phyloP scores from a whole-genome alignment of 2,888 invertebrate genomes.

The Abrostola tripartita region DNA sequence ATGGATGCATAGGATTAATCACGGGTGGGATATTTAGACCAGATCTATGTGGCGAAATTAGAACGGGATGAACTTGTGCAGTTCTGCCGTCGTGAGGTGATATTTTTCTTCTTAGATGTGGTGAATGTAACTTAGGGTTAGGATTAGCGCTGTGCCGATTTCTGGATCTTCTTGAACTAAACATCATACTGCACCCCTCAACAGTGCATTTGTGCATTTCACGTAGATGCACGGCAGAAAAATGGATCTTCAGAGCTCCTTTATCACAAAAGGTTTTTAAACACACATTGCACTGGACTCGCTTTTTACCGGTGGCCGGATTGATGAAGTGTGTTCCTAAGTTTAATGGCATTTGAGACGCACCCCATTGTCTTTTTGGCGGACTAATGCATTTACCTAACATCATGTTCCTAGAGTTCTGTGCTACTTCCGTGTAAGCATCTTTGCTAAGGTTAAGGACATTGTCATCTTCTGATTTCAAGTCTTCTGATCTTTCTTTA shows the following conservation, averaged over 20 bases:
- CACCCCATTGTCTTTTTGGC: slow-evolving; percentile 94
- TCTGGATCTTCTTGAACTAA: slow-evolving; percentile 97
- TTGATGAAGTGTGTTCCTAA: slow-evolving; percentile 97
- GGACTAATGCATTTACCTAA: slow-evolving; percentile 91
- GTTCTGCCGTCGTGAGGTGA: slow-evolving; percentile 98
- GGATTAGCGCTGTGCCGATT: slow-evolving; percentile 99
- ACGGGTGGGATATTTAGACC: slow-evolving; percentile 90
- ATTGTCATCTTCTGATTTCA: slow-evolving; percentile 78
- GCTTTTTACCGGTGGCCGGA: slow-evolving; percentile 97
- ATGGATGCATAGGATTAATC: slow-evolving; percentile 92
- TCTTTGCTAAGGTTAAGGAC: slow-evolving; percentile 85
- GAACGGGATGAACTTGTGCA: slow-evolving; percentile 94
- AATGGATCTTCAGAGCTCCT: slow-evolving; percentile 99
- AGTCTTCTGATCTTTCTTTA: slow-evolving; percentile 74
- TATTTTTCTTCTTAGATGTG: slow-evolving; percentile 97
- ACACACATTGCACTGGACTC: slow-evolving; percentile 99
- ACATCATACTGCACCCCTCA: slow-evolving; percentile 99
- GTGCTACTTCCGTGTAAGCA: slow-evolving; percentile 73
- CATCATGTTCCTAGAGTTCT: slow-evolving; percentile 84
- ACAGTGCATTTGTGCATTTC: slow-evolving; percentile 99
- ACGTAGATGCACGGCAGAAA: slow-evolving; percentile 98
- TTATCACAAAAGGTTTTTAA: slow-evolving; percentile 99
- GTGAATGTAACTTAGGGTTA: slow-evolving; percentile 99
- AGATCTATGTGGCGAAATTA: slow-evolving; percentile 91
- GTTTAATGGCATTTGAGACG: slow-evolving; percentile 93